A percentile compares a stretch with the other conserved stretches of the same genome.
These are phyloP conservation scores for Apotomis turbidana DNA, from an alignment of 2,888 invertebrate genomes.

Conservation along the genomic window DNA sequence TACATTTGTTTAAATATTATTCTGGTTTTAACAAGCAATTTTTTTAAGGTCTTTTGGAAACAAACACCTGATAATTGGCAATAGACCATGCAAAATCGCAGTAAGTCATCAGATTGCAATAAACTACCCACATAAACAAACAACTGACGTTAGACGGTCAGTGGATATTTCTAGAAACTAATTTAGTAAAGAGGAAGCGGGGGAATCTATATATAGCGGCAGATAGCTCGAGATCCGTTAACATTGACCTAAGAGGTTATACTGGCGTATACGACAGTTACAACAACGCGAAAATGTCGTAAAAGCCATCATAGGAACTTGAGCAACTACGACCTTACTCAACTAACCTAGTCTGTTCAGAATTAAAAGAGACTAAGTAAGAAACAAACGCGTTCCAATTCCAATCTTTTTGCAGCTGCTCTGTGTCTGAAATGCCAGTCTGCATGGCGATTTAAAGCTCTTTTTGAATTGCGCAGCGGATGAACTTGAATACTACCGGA, in stretches of 20 bases:
- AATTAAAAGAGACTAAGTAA: neutral
- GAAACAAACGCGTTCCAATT: neutral
- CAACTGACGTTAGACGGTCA: neutral
- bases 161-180: slow-evolving; percentile 2
- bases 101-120: neutral
- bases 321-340: neutral
- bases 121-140: neutral
- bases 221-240: slow-evolving; percentile 15
- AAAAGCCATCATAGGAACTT: neutral
- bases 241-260: slow-evolving; percentile 35
- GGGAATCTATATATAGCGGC: slow-evolving; percentile 32
- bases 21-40: too few relatives aligned
- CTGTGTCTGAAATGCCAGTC: neutral
- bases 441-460: neutral
- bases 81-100: neutral
- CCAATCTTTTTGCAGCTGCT: neutral
- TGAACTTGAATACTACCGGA: neutral
- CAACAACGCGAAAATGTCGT: neutral
- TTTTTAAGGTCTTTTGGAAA: neutral
- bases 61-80: neutral
- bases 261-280: neutral
- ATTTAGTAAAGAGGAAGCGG: slow-evolving; percentile 27
- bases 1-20: too few relatives aligned
- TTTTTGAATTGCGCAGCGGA: neutral
- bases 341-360: neutral